Evolutionary conservation across 2,888 invertebrate species (phyloP), one percentile per base, ranked within the genome.

Genomic region (Xylocampa areola): DNA sequence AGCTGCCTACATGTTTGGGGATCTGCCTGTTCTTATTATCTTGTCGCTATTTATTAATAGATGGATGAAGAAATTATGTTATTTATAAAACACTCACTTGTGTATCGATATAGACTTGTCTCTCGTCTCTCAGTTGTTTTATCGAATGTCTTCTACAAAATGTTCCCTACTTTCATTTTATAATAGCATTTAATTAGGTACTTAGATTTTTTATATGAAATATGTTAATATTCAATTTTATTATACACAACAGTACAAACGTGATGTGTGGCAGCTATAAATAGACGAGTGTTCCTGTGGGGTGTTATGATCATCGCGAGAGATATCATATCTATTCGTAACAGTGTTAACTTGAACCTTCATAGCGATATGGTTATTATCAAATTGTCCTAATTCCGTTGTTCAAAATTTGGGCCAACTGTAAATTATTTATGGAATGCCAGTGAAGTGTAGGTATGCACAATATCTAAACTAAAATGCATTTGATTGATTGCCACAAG

Each of bases 401-500:
- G 52, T 62, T 62, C 40, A 59, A 70, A 85, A 84, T 72, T 85
- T 79, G 68, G 82, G 77, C 57, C 80, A 80, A 69, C 64, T 73
- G 62, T 77, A 45, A 32, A 73, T 73, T 81, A 83, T 84, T 82
- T 80, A 78, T 78, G 82, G 80, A 77, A 74, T 63, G 70, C 53
- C 66, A 80, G 76, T 74, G 74, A 76, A 79, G 76, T 81, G 33
- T 60, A n/a, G n/a, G n/a, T n/a, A n/a, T n/a, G n/a, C n/a, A 39
- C 47, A 80, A 85, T 52, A 57, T 55, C 33, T 64, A 43, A 59
- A 62, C 55, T 75, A 52, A 68, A 84, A 81, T 81, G 72, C 71
- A 73, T 45, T 79, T 87, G 89, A 88, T 87, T 86, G 83, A 88
- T 84, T 76, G 73, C 62, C 58, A 72, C 76, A 84, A 88, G 89